phyloP scores from a whole-genome alignment of 2,113 vertebrate species.

The Heteronetta atricapilla region DNA sequence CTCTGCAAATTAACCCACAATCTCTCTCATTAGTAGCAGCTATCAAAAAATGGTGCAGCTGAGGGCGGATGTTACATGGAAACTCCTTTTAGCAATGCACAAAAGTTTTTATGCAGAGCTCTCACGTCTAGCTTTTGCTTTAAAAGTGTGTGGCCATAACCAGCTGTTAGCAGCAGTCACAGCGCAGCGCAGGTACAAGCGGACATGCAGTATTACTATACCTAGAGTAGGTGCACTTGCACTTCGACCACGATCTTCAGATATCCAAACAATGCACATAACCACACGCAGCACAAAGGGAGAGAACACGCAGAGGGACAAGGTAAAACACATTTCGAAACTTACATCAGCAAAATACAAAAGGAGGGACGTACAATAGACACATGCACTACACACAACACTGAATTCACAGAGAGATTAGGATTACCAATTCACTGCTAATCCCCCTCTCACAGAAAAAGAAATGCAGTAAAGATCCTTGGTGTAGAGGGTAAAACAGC shows the following conservation, averaged over 20 bases:
- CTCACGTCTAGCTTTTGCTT: background rate
- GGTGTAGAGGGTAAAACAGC: background rate
- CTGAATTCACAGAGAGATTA: background rate
- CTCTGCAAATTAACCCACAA: conserved; percentile 12
- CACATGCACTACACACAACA: background rate
- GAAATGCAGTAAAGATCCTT: background rate
- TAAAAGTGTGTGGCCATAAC: background rate
- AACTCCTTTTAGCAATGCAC: background rate
- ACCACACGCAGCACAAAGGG: conserved; percentile 81
- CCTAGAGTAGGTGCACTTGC: conserved; percentile 93
- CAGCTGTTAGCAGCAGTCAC: conserved; percentile 46
- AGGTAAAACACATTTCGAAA: conserved; percentile 79
- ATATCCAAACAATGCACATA: conserved; percentile 82
- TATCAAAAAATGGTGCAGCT: conserved; percentile 9
- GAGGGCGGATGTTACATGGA: background rate
- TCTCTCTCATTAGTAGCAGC: conserved; percentile 47
- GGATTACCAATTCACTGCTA: background rate
- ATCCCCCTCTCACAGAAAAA: background rate
- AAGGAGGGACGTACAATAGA: background rate
- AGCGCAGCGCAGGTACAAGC: conserved; percentile 43
- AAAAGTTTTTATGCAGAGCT: background rate
- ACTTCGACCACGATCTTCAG: conserved; percentile 95
- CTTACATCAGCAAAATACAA: background rate
- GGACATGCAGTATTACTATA: conserved; percentile 85
- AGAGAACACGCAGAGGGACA: conserved; percentile 80